A percentile compares a stretch with the other conserved stretches of the same genome.
Conservation (phyloP, 2,888 invertebrate species). For the Creontiades dilutus region DNA sequence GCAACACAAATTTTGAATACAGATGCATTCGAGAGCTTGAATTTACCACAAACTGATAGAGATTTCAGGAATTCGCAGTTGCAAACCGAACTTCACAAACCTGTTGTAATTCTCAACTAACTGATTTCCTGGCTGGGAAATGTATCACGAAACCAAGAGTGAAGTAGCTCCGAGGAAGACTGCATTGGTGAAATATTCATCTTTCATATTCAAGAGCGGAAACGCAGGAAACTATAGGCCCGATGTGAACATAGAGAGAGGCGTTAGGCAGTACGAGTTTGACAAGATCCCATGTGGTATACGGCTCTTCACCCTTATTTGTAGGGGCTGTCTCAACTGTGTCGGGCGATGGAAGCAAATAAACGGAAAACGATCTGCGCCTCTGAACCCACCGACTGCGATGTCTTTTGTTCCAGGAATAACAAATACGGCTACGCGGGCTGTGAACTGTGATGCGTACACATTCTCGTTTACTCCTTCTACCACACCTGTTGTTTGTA, state of each 20-base stretch:
- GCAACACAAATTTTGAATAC: too few species aligned
- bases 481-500: conserved; percentile 5
- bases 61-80: too few species aligned
- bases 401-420: background rate
- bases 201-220: too few species aligned
- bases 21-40: too few species aligned
- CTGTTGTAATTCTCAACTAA: too few species aligned
- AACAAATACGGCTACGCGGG: background rate
- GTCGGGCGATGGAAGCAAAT: background rate
- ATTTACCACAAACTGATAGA: too few species aligned
- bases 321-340: conserved; percentile 17
- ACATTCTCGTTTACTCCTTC: background rate
- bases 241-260: background rate
- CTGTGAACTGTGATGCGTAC: background rate
- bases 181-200: too few species aligned
- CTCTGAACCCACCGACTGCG: background rate
- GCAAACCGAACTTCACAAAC: too few species aligned
- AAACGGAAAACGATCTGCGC: background rate
- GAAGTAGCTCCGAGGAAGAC: too few species aligned
- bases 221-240: too few species aligned
- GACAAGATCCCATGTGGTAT: conserved; percentile 14
- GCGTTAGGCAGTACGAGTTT: background rate
- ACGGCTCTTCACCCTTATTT: background rate
- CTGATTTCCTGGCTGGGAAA: too few species aligned
- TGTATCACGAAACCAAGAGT: too few species aligned